Conservation (phyloP, 2,797 vertebrate genomes). For the Glyptemys insculpta region DNA sequence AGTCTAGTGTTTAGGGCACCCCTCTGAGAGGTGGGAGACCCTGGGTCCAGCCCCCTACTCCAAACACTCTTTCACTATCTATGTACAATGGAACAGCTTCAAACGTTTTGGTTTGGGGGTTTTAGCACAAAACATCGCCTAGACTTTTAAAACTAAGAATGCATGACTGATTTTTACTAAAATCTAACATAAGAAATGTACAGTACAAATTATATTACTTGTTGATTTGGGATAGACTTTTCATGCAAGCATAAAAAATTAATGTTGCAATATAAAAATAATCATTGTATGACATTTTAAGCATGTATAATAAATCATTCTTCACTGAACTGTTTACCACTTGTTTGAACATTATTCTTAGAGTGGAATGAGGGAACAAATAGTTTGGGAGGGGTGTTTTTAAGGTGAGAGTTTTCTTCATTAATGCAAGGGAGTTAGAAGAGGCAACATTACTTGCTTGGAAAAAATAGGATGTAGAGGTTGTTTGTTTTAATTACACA, state of each 20-base stretch:
- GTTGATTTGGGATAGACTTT: not conserved
- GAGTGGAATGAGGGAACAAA: not conserved
- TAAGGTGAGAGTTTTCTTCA: not conserved
- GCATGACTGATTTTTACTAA: not conserved
- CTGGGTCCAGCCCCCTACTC: not conserved
- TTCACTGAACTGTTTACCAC: not conserved
- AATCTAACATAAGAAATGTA: not conserved
- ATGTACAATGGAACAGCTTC: not conserved
- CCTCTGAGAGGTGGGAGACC: not conserved
- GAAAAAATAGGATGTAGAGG: not conserved
- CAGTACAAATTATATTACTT: constrained; percentile 29
- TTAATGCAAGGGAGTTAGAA: not conserved
- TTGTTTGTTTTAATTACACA: not conserved
- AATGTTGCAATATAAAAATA: not conserved
- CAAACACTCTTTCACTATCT: not conserved
- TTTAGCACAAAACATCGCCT: not conserved
- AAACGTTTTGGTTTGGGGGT: not conserved
- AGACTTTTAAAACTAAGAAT: constrained; percentile 16
- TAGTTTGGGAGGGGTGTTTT: not conserved
- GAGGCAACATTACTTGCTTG: not conserved
- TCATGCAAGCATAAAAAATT: not conserved
- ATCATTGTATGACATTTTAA: not conserved
- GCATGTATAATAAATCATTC: not conserved
- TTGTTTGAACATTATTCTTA: not conserved
- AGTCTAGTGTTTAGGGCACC: not conserved